phyloP scores from a whole-genome alignment of 2,797 vertebrate genomes.

The Bradypodion ventrale region DNA sequence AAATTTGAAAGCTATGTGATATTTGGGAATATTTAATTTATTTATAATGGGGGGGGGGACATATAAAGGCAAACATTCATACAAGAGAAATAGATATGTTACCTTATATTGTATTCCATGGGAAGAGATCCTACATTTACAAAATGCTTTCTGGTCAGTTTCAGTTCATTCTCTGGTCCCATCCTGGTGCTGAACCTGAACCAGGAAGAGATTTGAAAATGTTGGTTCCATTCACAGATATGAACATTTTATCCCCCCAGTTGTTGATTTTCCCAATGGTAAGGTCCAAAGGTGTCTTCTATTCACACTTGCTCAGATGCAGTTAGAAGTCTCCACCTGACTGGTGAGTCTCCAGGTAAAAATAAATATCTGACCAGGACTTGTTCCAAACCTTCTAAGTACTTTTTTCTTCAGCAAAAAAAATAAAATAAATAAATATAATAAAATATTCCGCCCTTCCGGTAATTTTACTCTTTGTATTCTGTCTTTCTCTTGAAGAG shows the following conservation, averaged over 20 bases:
- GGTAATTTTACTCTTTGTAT: too few species aligned
- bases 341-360: too few species aligned
- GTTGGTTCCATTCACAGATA: neutral
- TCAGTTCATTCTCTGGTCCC: neutral
- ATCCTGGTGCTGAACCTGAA: neutral
- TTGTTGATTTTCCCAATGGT: neutral
- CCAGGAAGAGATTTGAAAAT: neutral
- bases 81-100: neutral
- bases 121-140: neutral
- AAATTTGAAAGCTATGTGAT: neutral
- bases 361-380: neutral
- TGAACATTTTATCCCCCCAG: neutral
- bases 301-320: too few species aligned
- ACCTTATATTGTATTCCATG: too few species aligned
- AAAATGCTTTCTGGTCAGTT: neutral
- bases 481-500: too few species aligned
- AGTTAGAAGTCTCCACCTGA: too few species aligned
- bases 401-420: too few species aligned
- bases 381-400: neutral
- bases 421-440: too few species aligned
- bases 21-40: neutral
- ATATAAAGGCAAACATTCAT: neutral
- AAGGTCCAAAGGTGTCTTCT: too few species aligned
- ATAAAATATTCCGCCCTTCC: too few species aligned
- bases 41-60: neutral